Evolutionary conservation across 2,113 vertebrate species (phyloP).

Genomic region (Accipiter cooperii): DNA sequence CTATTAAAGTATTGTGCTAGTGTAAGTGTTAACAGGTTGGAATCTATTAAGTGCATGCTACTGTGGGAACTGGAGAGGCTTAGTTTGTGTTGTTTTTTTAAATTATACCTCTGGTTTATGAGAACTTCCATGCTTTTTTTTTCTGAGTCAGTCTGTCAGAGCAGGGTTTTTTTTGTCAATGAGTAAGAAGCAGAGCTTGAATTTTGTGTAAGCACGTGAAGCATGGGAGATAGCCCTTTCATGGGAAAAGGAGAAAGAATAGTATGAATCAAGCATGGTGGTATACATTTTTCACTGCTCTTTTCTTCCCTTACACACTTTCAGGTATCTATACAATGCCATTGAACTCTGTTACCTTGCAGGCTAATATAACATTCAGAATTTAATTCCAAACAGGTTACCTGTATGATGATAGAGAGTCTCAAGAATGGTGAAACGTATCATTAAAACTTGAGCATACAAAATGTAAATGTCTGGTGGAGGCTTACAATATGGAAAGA

Average conservation of each 20-base stretch:
- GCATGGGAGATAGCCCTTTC: not conserved
- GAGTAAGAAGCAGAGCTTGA: not conserved
- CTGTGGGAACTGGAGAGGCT: not conserved
- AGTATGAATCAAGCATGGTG: not conserved
- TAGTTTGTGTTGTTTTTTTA: not conserved
- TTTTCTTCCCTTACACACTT: not conserved
- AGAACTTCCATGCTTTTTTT: not conserved
- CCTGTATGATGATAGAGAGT: not conserved
- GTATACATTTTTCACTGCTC: not conserved
- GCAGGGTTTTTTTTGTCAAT: not conserved
- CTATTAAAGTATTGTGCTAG: not conserved
- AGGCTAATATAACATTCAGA: not conserved
- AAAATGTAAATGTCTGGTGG: not conserved
- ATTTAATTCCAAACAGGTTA: not conserved
- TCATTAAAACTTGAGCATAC: not conserved
- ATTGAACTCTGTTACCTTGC: not conserved
- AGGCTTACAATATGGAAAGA: not conserved
- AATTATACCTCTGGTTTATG: not conserved
- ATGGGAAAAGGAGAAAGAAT: not conserved
- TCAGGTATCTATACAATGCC: not conserved
- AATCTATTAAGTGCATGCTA: conserved; percentile 4
- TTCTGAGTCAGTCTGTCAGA: not conserved
- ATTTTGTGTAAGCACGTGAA: not conserved
- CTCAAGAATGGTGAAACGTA: not conserved
- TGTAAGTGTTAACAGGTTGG: not conserved